phyloP scores from a whole-genome alignment of 2,113 vertebrate genomes.

The Rhinolophus sinicus region DNA sequence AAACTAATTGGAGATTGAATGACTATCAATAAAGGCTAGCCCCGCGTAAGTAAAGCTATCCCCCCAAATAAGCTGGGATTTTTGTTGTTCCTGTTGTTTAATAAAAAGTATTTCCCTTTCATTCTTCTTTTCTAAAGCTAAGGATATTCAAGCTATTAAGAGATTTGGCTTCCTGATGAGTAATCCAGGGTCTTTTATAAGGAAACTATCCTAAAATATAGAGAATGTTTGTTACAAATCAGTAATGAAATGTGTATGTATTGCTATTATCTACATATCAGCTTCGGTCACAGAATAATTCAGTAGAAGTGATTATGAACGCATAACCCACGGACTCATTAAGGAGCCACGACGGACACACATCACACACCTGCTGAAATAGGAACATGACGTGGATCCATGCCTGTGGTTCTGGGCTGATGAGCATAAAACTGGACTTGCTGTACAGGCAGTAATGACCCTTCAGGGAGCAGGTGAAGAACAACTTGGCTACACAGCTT shows the following conservation, averaged over 20 bases:
- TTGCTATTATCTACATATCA: neutral
- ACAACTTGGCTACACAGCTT: conserved; percentile 92
- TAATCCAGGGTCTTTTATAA: neutral
- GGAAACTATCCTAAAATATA: neutral
- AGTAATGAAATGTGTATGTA: neutral
- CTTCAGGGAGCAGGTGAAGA: conserved; percentile 95
- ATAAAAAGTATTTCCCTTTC: neutral
- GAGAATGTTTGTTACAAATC: neutral
- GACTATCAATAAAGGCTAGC: neutral
- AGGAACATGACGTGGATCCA: conserved; percentile 99
- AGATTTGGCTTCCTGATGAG: neutral
- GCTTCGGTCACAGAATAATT: neutral
- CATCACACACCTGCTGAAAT: conserved; percentile 92
- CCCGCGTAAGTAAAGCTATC: neutral
- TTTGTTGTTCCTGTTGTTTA: neutral
- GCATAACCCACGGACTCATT: neutral
- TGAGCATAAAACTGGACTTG: conserved; percentile 93
- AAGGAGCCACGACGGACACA: neutral
- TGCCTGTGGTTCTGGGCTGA: conserved; percentile 91
- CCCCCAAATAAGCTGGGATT: neutral
- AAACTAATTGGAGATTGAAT: neutral
- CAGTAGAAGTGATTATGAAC: neutral
- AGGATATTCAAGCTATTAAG: neutral
- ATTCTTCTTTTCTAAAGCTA: neutral
- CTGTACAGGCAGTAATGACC: conserved; percentile 96